Evolutionary conservation across 2,113 vertebrate species (phyloP), one percentile per base, ranked within the genome.

Genomic region (Brachyhypopomus gauderio): DNA sequence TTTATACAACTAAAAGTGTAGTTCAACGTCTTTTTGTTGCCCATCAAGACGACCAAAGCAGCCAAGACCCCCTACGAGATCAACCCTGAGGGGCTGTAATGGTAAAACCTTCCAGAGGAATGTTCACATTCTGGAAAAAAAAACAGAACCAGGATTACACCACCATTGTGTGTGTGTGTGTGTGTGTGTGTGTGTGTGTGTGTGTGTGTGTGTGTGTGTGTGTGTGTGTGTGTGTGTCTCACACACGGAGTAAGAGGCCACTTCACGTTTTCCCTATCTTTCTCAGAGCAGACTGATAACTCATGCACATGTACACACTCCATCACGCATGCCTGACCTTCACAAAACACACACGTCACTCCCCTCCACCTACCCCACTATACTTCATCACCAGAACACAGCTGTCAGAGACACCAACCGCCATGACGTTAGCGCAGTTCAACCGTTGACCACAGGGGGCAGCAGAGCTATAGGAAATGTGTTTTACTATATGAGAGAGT

Each of bases 291-390:
- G 27, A 56, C 76, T 58, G 63, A 78, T 78, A 78, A 69, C 45
- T 64, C 20, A 4, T 34, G 63, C 59, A 67, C 36, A 34, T 70
- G 36, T 41, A 41, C 36, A 66, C 41, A 69, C 76, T 69, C 76
- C 64, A 67, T 78, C 76, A 71, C 77, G 55, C 77, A 70, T 41
- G 52, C 66, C 64, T 70, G 30, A 70, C 77, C 48, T 69, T 38
- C 73, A 59, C 48, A 34, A 5, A 27, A 36, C 76, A 58, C n/a
- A 74, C 72, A 22, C 55, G 8, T 19, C 38, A 17, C 48, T 27
- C 11, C 0, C 23, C 0, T 20, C 20, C 34, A 19, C n/a, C 36
- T 22, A 6, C 67, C 5, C 67, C 27, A 19, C 22, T 45, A 45
- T 20, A 64, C 71, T 70, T 59, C 66, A 79, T 23, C 63, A 66